Conservation (phyloP, 2,797 vertebrate genomes). For the Falco biarmicus region DNA sequence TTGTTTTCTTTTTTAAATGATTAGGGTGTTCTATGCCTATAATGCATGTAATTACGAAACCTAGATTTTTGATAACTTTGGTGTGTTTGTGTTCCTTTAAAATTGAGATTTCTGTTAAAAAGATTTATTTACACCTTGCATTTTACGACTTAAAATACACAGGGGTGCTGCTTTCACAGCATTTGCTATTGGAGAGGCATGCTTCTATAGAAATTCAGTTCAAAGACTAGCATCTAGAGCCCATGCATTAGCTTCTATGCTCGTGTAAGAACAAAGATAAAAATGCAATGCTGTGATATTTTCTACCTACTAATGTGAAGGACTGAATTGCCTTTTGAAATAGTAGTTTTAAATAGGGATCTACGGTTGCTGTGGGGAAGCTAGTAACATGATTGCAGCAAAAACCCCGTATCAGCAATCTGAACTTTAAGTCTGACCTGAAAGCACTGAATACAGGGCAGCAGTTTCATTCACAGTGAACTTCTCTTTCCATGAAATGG, state of each 20-base stretch:
- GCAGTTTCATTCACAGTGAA: background rate
- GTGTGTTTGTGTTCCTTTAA: background rate
- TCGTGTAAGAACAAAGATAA: background rate
- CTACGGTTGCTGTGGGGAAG: background rate
- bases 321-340: background rate
- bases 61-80: background rate
- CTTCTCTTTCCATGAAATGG: background rate
- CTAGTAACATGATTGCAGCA: accelerated
- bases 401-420: background rate
- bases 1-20: background rate
- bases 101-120: background rate
- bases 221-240: background rate
- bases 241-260: background rate
- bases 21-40: background rate
- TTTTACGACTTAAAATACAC: background rate
- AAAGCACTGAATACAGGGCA: background rate
- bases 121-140: background rate
- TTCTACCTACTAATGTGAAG: background rate
- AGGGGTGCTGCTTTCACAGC: background rate
- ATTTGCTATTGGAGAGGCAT: background rate
- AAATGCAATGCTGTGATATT: background rate
- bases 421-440: background rate
- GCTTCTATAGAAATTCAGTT: background rate
- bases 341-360: background rate
- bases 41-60: background rate